Base-by-base conservation (phyloP, 2,797 vertebrate species). In the Anguilla anguilla region DNA sequence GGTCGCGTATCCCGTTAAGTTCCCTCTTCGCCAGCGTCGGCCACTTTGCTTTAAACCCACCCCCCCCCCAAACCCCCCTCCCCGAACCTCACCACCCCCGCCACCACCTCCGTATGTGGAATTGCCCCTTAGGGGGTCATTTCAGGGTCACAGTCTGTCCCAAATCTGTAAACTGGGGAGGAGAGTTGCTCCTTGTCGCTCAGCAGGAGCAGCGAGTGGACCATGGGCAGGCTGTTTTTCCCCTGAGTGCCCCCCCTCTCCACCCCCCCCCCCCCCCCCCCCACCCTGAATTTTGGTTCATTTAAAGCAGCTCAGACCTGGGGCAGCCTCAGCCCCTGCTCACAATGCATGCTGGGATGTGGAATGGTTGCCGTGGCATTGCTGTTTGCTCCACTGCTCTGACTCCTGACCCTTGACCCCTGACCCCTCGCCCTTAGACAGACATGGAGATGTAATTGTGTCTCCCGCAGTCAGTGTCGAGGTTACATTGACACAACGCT, bases 361-460 rank as follows among this genome's bases (percentile, higher is more conserved):
- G 35, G 72, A 43, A 15, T 0, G 35, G 72, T 43, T 15, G 31
- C 72, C 13, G 13, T 43, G 35, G 35, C 72, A 15, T 19, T 19
- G 31, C 31, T 6, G 31, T 43, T 77, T 43, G 31, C 72, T 17
- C 4, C 72, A 0, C 31, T 3, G 4, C 31, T 43, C 35, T 19
- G 35, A 77, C 31, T 74, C 49, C 64, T 87, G 39, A 53, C 15
- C 74, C 55, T 22, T 67, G 59, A 59, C 83, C 84, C 28, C 84
- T 67, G 39, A 31, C 84, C 64, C 55, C 11, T 6, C 61, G 51
- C 87, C 86, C 87, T 57, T 51, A 83, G 87, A 69, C 64, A 88
- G 53, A 53, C 85, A 79, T 51, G 28, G 69, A 85, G 72, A 83
- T 83, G 51, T 51, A 87, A 39, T 77, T 17, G 72, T 15, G 19